These are phyloP conservation scores for Nebria salina DNA, from an alignment of 2,888 invertebrate species.

Conservation along the genomic window DNA sequence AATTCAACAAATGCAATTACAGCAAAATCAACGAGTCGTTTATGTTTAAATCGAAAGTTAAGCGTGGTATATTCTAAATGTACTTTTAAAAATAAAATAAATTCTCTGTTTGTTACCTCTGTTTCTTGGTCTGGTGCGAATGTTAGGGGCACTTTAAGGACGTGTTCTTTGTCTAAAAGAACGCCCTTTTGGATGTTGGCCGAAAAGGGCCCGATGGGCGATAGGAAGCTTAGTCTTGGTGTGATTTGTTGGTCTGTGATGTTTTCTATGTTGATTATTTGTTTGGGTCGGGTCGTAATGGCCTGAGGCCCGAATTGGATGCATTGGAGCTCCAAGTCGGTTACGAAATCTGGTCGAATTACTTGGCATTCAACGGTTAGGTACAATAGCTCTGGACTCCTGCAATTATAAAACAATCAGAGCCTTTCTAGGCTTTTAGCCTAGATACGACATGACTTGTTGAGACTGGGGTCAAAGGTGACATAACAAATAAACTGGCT, in stretches of 20 bases:
- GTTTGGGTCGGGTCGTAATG: slow-evolving; percentile 26
- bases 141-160: slow-evolving; percentile 52
- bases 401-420: slow-evolving; percentile 13
- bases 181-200: slow-evolving; percentile 9
- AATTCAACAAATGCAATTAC: slow-evolving; percentile 18
- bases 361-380: slow-evolving; percentile 52
- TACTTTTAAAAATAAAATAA: not conserved
- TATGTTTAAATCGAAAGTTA: slow-evolving; percentile 22
- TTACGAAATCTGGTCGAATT: slow-evolving; percentile 53
- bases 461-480: slow-evolving; percentile 38
- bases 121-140: slow-evolving; percentile 50
- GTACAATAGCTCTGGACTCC: slow-evolving; percentile 49
- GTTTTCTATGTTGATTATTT: slow-evolving; percentile 23
- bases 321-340: slow-evolving; percentile 50
- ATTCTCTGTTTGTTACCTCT: slow-evolving; percentile 45
- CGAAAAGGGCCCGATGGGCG: slow-evolving; percentile 26
- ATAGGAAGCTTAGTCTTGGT: slow-evolving; percentile 22
- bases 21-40: slow-evolving; percentile 14
- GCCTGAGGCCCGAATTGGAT: slow-evolving; percentile 28
- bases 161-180: slow-evolving; percentile 48
- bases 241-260: slow-evolving; percentile 15
- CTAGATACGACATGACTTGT: slow-evolving; percentile 35
- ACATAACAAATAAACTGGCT: slow-evolving; percentile 51
- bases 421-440: not conserved
- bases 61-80: slow-evolving; percentile 17